phyloP scores from a whole-genome alignment of 2,888 invertebrate genomes.

The Eumerus sabulonum region DNA sequence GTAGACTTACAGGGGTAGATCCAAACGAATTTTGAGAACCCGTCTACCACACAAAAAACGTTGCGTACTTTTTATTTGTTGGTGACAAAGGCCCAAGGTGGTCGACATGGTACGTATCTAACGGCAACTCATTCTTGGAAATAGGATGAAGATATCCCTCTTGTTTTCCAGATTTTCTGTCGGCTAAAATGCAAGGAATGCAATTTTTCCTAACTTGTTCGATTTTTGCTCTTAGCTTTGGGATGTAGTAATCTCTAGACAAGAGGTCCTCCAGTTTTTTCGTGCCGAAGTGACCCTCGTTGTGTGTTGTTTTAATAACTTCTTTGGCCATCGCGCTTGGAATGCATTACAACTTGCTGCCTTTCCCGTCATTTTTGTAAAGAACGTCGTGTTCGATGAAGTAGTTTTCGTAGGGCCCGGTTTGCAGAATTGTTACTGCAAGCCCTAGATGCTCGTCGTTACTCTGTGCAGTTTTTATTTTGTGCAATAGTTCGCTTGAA shows the following conservation, averaged over 20 bases:
- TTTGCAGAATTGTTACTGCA: neutral
- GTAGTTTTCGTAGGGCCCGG: neutral
- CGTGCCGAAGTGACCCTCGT: slow-evolving; percentile 58
- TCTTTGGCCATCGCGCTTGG: slow-evolving; percentile 35
- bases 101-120: slow-evolving; percentile 71
- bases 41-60: slow-evolving; percentile 74
- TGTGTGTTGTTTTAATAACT: slow-evolving; percentile 22
- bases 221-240: neutral
- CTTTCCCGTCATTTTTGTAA: slow-evolving; percentile 10
- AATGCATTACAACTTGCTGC: slow-evolving; percentile 20
- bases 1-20: too few species aligned
- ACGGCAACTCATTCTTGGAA: slow-evolving; percentile 12
- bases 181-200: slow-evolving; percentile 16
- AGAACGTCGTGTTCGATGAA: neutral
- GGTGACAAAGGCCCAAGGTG: slow-evolving; percentile 76
- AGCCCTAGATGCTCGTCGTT: neutral
- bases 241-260: neutral
- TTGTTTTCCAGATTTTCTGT: slow-evolving; percentile 56
- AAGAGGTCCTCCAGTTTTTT: slow-evolving; percentile 29
- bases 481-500: too few species aligned
- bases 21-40: slow-evolving; percentile 76
- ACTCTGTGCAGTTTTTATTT: neutral
- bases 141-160: slow-evolving; percentile 44
- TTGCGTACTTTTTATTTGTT: too few species aligned
- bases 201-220: slow-evolving; percentile 11